Evolutionary conservation across 2,113 vertebrate genomes (phyloP).

Genomic region (Hassar affinis): DNA sequence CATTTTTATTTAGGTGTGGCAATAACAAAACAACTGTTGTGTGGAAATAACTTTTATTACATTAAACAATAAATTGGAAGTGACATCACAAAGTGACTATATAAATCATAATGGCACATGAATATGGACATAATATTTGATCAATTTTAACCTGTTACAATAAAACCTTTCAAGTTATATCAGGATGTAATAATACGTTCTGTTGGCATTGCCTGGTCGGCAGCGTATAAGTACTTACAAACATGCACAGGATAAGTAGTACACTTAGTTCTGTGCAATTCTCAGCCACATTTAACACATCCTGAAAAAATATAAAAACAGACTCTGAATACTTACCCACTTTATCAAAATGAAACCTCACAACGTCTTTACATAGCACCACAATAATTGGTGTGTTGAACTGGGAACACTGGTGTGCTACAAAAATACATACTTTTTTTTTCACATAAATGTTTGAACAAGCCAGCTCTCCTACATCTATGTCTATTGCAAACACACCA

Average conservation of each 20-base stretch:
- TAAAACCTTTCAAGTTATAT: conserved; percentile 68
- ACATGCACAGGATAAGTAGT: conserved; percentile 51
- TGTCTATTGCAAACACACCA: conserved; percentile 47
- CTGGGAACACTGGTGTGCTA: conserved; percentile 54
- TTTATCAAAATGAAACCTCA: conserved; percentile 60
- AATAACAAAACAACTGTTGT: conserved; percentile 53
- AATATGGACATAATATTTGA: conserved; percentile 25
- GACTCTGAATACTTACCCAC: conserved; percentile 56
- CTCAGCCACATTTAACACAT: conserved; percentile 55
- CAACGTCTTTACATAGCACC: conserved; percentile 67
- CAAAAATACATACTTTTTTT: conserved; percentile 59
- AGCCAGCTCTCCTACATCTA: conserved; percentile 61
- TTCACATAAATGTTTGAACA: conserved; percentile 60
- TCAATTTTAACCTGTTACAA: conserved; percentile 41
- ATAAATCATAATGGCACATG: conserved; percentile 42
- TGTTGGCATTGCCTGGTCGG: conserved; percentile 51
- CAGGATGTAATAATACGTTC: conserved; percentile 62
- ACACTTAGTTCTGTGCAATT: conserved; percentile 56
- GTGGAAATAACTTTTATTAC: conserved; percentile 54
- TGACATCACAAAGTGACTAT: conserved; percentile 46
- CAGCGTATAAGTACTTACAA: conserved; percentile 27
- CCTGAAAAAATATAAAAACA: conserved; percentile 59
- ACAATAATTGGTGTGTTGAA: conserved; percentile 47
- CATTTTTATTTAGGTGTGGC: neutral
- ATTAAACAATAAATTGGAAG: conserved; percentile 57